phyloP scores from a whole-genome alignment of 2,113 vertebrate genomes.

The Sclerurus mexicanus region DNA sequence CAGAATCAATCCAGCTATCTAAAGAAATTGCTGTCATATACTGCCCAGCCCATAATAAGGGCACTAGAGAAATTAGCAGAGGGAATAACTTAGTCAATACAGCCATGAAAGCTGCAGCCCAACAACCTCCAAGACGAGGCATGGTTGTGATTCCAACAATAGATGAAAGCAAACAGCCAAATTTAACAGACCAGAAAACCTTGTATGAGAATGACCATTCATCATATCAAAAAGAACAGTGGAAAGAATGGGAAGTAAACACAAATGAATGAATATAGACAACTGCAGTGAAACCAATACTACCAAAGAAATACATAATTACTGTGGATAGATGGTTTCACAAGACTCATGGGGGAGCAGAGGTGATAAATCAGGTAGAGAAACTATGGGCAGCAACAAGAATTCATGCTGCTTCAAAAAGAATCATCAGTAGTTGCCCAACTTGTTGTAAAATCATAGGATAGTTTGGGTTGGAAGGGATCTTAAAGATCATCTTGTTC shows the following conservation, averaged over 20 bases:
- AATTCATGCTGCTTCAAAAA: not conserved
- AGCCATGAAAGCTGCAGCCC: not conserved
- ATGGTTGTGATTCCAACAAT: not conserved
- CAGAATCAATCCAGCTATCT: not conserved
- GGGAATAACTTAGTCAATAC: not conserved
- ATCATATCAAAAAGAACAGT: not conserved
- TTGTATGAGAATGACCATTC: not conserved
- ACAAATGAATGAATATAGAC: not conserved
- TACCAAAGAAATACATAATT: not conserved
- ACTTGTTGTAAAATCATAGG: not conserved
- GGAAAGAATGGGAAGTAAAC: not conserved
- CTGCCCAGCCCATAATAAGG: not conserved
- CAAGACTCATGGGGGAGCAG: not conserved
- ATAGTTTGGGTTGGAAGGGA: not conserved
- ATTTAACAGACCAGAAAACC: not conserved
- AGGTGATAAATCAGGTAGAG: not conserved
- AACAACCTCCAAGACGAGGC: not conserved
- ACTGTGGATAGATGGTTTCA: not conserved
- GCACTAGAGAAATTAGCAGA: not conserved
- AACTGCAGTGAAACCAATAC: not conserved
- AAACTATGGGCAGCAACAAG: not conserved
- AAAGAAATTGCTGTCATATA: not conserved
- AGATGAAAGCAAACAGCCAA: not conserved
- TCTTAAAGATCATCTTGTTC: not conserved
- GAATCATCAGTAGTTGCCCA: not conserved